Conservation (phyloP, 2,113 vertebrate genomes). For the Periophthalmus modestus region DNA sequence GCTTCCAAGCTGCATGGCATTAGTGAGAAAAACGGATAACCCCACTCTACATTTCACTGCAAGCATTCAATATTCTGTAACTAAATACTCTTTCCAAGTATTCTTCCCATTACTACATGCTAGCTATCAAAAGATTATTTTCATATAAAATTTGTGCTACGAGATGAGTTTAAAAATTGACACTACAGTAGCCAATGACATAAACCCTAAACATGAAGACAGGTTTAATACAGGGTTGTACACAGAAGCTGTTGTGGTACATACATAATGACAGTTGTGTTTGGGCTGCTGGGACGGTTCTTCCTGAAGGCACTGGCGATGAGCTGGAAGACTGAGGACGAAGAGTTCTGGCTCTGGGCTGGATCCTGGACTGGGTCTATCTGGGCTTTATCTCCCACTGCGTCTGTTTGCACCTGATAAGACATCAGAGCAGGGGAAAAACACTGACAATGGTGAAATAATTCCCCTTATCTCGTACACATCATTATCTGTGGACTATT, state of each 20-base stretch:
- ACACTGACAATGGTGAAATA: slow-evolving; percentile 26
- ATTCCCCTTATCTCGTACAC: slow-evolving; percentile 28
- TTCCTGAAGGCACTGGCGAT: slow-evolving; percentile 69
- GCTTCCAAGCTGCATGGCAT: too few species aligned
- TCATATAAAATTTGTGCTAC: background rate
- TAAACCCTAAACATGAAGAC: too few species aligned
- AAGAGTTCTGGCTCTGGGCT: slow-evolving; percentile 45
- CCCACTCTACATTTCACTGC: too few species aligned
- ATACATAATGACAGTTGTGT: slow-evolving; percentile 47
- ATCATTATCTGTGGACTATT: slow-evolving; percentile 16
- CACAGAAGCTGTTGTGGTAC: slow-evolving; percentile 4
- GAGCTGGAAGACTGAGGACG: slow-evolving; percentile 63
- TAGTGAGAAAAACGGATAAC: too few species aligned
- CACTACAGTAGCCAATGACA: too few species aligned
- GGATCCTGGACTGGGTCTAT: slow-evolving; percentile 35
- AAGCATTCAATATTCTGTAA: too few species aligned
- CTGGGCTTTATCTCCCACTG: slow-evolving; percentile 37
- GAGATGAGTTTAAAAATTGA: too few species aligned
- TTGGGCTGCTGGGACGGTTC: slow-evolving; percentile 51
- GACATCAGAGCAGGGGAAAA: slow-evolving; percentile 47
- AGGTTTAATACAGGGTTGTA: background rate
- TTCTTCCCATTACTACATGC: too few species aligned
- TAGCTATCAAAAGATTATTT: background rate
- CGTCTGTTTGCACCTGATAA: slow-evolving; percentile 54
- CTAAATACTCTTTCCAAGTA: too few species aligned